Evolutionary conservation across 2,888 invertebrate species (phyloP).

Genomic region (Acrobasis repandana): DNA sequence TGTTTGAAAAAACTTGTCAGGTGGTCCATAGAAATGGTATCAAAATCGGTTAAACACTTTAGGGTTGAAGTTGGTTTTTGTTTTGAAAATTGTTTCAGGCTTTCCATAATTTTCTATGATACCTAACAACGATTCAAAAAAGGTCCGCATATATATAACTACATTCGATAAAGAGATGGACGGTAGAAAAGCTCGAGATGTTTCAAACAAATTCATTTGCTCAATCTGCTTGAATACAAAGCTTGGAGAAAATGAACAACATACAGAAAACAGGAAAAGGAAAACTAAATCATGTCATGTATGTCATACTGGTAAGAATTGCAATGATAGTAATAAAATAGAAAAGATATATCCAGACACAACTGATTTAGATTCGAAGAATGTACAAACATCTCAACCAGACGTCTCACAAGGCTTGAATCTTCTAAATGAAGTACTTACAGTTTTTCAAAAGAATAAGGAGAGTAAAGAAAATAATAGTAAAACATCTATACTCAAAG

Average conservation of each 20-base stretch:
- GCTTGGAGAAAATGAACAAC: constrained; percentile 26
- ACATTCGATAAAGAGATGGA: constrained; percentile 45
- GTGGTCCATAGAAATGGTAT: too few relatives aligned
- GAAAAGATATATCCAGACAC: neutral
- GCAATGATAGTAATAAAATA: neutral
- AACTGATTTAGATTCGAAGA: constrained; percentile 35
- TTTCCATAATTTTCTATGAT: constrained; percentile 48
- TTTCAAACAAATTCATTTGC: constrained; percentile 36
- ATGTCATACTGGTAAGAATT: constrained; percentile 41
- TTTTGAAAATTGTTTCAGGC: constrained; percentile 27
- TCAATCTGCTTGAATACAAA: constrained; percentile 58
- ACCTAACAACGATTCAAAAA: constrained; percentile 42
- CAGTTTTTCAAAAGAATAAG: constrained; percentile 62
- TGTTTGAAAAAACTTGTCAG: too few relatives aligned
- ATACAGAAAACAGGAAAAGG: constrained; percentile 34
- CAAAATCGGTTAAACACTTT: too few relatives aligned
- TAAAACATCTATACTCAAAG: constrained; percentile 52
- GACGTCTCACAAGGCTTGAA: constrained; percentile 53
- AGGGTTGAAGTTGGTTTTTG: too few relatives aligned
- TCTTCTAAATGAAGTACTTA: constrained; percentile 68
- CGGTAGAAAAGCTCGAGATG: constrained; percentile 22
- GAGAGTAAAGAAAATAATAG: constrained; percentile 30
- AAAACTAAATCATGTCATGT: constrained; percentile 47
- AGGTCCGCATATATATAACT: constrained; percentile 57
- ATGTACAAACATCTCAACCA: constrained; percentile 54